Conservation (phyloP, 2,888 invertebrate species). For the Seira ritae region DNA sequence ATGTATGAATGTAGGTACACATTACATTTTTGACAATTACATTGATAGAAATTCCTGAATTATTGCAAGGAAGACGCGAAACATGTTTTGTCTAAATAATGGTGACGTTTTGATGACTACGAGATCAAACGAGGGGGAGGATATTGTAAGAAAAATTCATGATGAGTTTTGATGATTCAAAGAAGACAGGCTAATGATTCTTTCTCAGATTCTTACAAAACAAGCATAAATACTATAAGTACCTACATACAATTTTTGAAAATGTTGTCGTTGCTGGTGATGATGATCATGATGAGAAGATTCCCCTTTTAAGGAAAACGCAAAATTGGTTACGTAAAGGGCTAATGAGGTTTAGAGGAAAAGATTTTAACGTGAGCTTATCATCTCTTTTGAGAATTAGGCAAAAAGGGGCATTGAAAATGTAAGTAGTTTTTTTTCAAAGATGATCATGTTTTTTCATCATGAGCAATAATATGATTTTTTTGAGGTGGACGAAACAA, state of each 20-base stretch:
- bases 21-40: slow-evolving; percentile 1
- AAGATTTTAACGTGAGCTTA: slow-evolving; percentile 2
- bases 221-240: not conserved
- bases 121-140: slow-evolving; percentile 16
- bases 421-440: slow-evolving; percentile 6
- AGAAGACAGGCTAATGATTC: slow-evolving; percentile 47
- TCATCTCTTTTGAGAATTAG: not conserved
- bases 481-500: not conserved
- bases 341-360: slow-evolving; percentile 1
- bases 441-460: slow-evolving; percentile 7
- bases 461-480: too few species aligned
- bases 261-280: not conserved
- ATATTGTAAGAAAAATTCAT: not conserved
- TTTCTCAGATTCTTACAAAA: slow-evolving; percentile 46
- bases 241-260: not conserved
- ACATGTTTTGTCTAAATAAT: slow-evolving; percentile 1
- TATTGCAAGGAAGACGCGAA: not conserved
- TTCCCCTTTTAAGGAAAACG: slow-evolving; percentile 2
- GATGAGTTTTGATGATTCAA: slow-evolving; percentile 43
- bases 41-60: not conserved
- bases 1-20: not conserved
- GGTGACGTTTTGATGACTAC: not conserved
- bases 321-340: not conserved
- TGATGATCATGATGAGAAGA: slow-evolving; percentile 8
- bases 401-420: not conserved